Evolutionary conservation across 2,888 invertebrate genomes (phyloP), one percentile per base, ranked within the genome.

Genomic region (Leucophenga montana): DNA sequence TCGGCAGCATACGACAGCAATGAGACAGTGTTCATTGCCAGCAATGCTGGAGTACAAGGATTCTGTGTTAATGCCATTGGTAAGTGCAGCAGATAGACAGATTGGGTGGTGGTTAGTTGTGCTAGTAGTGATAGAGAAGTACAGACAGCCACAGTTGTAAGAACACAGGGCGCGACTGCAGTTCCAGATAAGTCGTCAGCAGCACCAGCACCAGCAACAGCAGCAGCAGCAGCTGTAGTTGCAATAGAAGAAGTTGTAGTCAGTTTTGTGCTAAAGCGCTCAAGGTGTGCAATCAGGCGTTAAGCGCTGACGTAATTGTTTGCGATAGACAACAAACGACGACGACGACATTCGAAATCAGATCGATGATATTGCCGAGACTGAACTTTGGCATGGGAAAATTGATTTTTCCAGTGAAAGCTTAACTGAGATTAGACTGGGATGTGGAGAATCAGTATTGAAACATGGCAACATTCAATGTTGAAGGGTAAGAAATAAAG

Each of bases 11-110:
- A 82, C 72, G 89, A 90, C 73, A 92, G 92, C 85, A 83, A 77
- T 69, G 94, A 94, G 88, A 92, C 93, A 68, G 91, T 94, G 69
- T 94, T 91, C 90, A 90, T 93, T 79, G 91, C 93, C 77, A 73
- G 78, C 75, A 91, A 91, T 88, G 91, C 91, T 18, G 31, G 53
- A 75, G 87, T 90, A 85, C 85, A 88, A 84, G 77, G 86, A 85
- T 83, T 85, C 79, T 82, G 88, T 77, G 85, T 88, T 75, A 88
- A 88, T 83, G 88, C 80, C 83, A 88, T 88, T 71, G 88, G 88
- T 88, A 79, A 85, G 87, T 83, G 39, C 8, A 18, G 16, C 16
- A n/a, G 13, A 50, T 6, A 50, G 18, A n/a, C n/a, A 50, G 16
- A 61, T 18, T 61, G n/a, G n/a, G 8, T 18, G 44, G 61, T 3